These are phyloP conservation scores for Poeciliopsis turneri DNA, from an alignment of 2,797 vertebrate species.

Conservation along the genomic window DNA sequence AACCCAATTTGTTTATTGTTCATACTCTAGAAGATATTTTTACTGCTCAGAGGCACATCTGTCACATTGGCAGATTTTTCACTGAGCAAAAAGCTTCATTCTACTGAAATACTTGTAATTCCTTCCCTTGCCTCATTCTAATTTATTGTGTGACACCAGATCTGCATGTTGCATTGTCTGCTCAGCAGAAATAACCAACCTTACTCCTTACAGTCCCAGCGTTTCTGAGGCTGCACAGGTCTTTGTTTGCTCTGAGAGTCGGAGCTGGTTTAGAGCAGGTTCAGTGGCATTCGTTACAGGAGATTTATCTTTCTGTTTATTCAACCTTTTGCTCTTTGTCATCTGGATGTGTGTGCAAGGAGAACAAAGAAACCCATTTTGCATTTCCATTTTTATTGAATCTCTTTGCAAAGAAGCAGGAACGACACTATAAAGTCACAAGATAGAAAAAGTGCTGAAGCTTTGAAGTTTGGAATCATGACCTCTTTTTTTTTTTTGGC, in stretches of 20 bases:
- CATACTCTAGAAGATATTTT: neutral
- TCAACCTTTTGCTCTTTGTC: conserved; percentile 57
- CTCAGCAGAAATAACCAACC: neutral
- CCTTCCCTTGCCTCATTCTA: neutral
- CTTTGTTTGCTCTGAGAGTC: conserved; percentile 65
- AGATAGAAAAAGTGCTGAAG: neutral
- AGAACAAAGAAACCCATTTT: conserved; percentile 35
- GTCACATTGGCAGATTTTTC: neutral
- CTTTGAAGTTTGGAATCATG: conserved; percentile 36
- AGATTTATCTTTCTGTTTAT: conserved; percentile 58
- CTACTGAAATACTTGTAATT: neutral
- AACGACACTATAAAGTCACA: neutral
- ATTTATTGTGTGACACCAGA: neutral
- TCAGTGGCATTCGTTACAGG: conserved; percentile 51
- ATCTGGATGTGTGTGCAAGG: conserved; percentile 5
- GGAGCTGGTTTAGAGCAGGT: conserved; percentile 57
- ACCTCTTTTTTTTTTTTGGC: conserved; percentile 23
- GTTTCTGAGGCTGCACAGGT: conserved; percentile 23
- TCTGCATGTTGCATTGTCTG: neutral
- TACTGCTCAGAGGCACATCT: neutral
- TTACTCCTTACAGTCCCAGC: neutral
- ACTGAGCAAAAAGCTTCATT: neutral
- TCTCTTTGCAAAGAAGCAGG: neutral
- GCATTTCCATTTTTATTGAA: neutral
- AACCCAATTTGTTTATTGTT: neutral